A percentile compares a stretch with the other conserved stretches of the same genome.
phyloP scores from a whole-genome alignment of 30 jellyfish, hydroid and myxozoan species.

The Sanderia malayensis region DNA sequence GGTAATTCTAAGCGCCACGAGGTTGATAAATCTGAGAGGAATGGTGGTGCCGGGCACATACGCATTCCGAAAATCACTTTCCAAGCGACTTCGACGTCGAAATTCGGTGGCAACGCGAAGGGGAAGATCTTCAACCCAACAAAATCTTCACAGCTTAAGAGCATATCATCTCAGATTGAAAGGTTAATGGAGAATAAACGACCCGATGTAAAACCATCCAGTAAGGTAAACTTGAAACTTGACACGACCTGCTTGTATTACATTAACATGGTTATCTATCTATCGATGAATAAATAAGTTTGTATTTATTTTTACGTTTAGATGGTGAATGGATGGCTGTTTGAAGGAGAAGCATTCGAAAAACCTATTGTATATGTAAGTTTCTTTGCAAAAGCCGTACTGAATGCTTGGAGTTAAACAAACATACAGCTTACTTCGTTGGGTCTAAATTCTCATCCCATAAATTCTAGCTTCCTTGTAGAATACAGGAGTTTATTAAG shows the following conservation, averaged over 20 bases:
- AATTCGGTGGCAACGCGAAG: constrained; percentile 46
- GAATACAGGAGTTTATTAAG: too few species aligned
- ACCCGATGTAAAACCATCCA: constrained; percentile 25
- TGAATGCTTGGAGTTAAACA: too few species aligned
- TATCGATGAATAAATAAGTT: too few species aligned
- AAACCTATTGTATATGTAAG: constrained; percentile 69
- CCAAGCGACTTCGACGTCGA: constrained; percentile 83
- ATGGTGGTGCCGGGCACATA: constrained; percentile 7
- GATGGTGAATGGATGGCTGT: constrained; percentile 92
- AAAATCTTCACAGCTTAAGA: constrained; percentile 55
- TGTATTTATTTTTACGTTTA: constrained; percentile 4
- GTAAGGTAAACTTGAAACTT: constrained; percentile 36
- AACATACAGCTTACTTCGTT: too few species aligned
- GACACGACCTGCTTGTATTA: too few species aligned
- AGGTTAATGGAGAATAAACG: constrained; percentile 41
- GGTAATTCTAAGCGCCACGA: constrained; percentile 25
- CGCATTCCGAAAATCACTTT: constrained; percentile 64
- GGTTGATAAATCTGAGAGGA: constrained; percentile 8
- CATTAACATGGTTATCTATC: too few species aligned
- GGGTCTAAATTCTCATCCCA: too few species aligned
- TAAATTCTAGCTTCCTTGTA: too few species aligned
- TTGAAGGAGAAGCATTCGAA: constrained; percentile 90
- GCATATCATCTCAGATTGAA: constrained; percentile 42
- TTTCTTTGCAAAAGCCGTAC: too few species aligned
- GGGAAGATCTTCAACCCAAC: constrained; percentile 35